Evolutionary conservation across 2,888 invertebrate species (phyloP).

Genomic region (Clitarchus hookeri): DNA sequence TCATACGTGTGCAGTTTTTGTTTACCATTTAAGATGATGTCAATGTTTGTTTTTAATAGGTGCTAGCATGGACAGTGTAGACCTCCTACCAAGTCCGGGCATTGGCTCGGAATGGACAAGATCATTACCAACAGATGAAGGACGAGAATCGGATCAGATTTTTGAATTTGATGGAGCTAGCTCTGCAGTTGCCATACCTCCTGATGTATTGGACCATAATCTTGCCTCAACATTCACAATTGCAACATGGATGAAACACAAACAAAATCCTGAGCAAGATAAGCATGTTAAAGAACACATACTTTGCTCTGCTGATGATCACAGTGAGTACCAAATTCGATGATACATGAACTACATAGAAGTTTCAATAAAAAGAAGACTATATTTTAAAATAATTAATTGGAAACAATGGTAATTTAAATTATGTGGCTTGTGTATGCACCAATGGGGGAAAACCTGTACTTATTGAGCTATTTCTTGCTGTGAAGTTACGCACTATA

Average conservation of each 20-base stretch:
- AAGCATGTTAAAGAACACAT: conserved; percentile 96
- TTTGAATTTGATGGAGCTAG: conserved; percentile 94
- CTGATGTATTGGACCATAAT: conserved; percentile 73
- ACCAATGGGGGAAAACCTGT: too few species aligned
- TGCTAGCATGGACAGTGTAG: conserved; percentile 79
- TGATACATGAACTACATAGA: too few species aligned
- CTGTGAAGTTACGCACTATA: too few species aligned
- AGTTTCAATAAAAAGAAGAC: too few species aligned
- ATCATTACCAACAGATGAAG: conserved; percentile 64
- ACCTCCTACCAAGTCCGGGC: conserved; percentile 83
- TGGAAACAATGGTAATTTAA: too few species aligned
- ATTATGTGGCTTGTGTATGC: too few species aligned
- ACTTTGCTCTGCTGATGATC: conserved; percentile 95
- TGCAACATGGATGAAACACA: conserved; percentile 94
- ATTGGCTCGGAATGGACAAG: conserved; percentile 65
- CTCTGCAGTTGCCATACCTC: conserved; percentile 84
- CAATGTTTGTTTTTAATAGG: conserved; percentile 55
- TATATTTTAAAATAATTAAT: too few species aligned
- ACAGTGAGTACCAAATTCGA: conserved; percentile 68
- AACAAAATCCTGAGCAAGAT: conserved; percentile 75
- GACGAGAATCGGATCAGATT: conserved; percentile 83
- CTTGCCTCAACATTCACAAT: conserved; percentile 85
- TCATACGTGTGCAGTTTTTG: too few species aligned
- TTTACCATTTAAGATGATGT: neutral
- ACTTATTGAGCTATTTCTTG: too few species aligned